Conservation (phyloP, 2,797 vertebrate genomes). For the Antrozous pallidus region DNA sequence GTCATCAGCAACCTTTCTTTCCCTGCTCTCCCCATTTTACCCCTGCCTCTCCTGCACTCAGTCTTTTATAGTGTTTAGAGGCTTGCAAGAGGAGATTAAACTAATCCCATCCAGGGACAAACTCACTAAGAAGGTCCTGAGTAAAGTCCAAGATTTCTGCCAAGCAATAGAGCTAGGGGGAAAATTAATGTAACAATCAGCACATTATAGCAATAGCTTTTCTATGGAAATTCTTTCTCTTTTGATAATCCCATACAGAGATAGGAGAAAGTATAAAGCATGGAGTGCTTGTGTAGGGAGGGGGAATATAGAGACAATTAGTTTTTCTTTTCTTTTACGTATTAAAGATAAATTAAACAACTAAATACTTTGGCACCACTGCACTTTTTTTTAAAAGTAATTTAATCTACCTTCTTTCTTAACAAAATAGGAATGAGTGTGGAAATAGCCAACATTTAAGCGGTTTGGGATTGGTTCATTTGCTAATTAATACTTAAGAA, state of each 20-base stretch:
- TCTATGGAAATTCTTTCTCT: constrained; percentile 64
- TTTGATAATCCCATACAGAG: background rate
- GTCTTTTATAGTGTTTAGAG: constrained; percentile 46
- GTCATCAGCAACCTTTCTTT: constrained; percentile 65
- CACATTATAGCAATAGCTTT: constrained; percentile 71
- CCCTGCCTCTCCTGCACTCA: constrained; percentile 53
- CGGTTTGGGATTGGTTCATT: constrained; percentile 66
- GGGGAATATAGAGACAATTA: background rate
- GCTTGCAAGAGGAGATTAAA: constrained; percentile 79
- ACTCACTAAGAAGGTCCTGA: constrained; percentile 65
- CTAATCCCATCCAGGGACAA: constrained; percentile 78
- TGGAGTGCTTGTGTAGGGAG: background rate
- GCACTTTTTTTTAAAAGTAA: constrained; percentile 43
- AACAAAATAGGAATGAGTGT: constrained; percentile 29
- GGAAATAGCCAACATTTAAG: constrained; percentile 64
- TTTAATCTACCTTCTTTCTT: constrained; percentile 60
- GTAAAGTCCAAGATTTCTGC: constrained; percentile 76
- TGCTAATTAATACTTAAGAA: constrained; percentile 76
- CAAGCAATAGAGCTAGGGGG: constrained; percentile 26
- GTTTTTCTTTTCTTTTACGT: constrained; percentile 1
- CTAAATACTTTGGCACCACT: constrained; percentile 10
- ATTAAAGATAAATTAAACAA: constrained; percentile 51
- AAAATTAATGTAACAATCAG: constrained; percentile 63
- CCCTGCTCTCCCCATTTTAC: constrained; percentile 40
- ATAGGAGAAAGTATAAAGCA: background rate